A percentile compares a stretch with the other conserved stretches of the same genome.
These are phyloP conservation scores for Pseudoips prasinana DNA, from an alignment of 2,888 invertebrate species.

Conservation along the genomic window DNA sequence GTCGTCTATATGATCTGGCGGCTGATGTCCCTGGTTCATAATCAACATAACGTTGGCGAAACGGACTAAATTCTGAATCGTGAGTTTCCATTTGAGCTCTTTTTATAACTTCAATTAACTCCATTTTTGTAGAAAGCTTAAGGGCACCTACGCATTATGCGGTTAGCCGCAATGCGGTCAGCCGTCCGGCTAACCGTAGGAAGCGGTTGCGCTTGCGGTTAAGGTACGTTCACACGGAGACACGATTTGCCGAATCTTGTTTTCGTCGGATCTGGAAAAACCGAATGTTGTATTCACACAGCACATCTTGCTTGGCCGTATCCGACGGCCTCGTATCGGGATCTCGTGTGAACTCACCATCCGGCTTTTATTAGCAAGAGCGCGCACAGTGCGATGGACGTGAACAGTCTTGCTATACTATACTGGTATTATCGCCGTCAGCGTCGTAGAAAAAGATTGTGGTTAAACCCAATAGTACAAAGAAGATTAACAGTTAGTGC, in stretches of 20 bases:
- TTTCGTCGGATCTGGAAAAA: constrained; percentile 20
- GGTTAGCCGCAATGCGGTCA: no score
- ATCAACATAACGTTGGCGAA: constrained; percentile 33
- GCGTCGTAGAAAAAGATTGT: constrained; percentile 27
- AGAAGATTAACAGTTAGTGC: constrained; percentile 24
- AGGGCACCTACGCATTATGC: no score
- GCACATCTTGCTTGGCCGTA: constrained; percentile 21
- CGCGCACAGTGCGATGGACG: constrained; percentile 24
- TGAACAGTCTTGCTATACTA: constrained; percentile 27
- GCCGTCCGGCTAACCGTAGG: no score
- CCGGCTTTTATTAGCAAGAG: constrained; percentile 19
- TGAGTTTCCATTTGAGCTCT: constrained; percentile 33
- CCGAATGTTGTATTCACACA: constrained; percentile 25
- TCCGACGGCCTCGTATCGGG: constrained; percentile 16
- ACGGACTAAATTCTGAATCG: constrained; percentile 24
- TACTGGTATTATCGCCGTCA: constrained; percentile 31
- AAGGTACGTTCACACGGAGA: constrained; percentile 9
- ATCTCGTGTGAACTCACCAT: constrained; percentile 23
- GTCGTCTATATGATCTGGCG: constrained; percentile 33
- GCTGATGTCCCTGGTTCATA: constrained; percentile 34
- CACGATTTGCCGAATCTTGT: constrained; percentile 21
- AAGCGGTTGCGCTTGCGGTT: no score
- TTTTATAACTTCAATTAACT: constrained; percentile 38
- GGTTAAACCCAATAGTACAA: constrained; percentile 30
- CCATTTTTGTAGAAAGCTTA: constrained; percentile 37